Base-by-base conservation (phyloP, 2,113 vertebrate species). In the Pelecanoides urinatrix region DNA sequence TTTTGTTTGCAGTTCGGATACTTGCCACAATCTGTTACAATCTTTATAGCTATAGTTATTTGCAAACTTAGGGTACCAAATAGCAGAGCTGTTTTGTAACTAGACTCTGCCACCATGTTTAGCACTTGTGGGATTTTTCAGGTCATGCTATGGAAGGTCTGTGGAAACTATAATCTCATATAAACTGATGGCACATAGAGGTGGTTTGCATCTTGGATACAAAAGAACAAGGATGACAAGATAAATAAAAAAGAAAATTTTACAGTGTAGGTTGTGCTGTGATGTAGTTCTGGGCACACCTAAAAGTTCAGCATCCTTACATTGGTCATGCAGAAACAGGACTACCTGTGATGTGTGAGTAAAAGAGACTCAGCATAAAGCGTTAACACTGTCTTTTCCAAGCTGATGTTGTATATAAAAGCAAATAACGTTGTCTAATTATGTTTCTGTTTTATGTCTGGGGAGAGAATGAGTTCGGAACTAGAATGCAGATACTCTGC, bases 291-390 rank as follows among this genome's bases (percentile, higher is more conserved):
- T 88, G 84, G 84, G 95, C 95, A 90, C 89, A 76, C 75, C 59
- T 91, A 58, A 63, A 95, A 94, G 88, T 91, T 94, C 91, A 93
- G 82, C 88, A 89, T 91, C 87, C 53, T 90, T 73, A 22, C 20
- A 53, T 61, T 38, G 92, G 65, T 90, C 88, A 79, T 42, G 71
- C 86, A 97, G 90, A 95, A 91, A 56, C 61, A 92, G 96, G 90
- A 95, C 87, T 85, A 40, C 80, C 83, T 97, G 88, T 95, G 86
- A 96, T 53, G 56, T 94, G 82, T 85, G 81, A 96, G 94, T 86
- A 96, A 92, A 92, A 94, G 76, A 93, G 94, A 94, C 95, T 96
- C 93, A 97, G 91, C 93, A 97, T 86, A 96, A 97, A 96, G 95
- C 2, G 61, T 96, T 95, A 91, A 78, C 87, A 36, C 90, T 47